Percentiles rank a stretch among this genome's conserved stretches.
These are phyloP conservation scores for Agrenia bidenticulata DNA, from an alignment of 2,888 invertebrate genomes.

Conservation along the genomic window DNA sequence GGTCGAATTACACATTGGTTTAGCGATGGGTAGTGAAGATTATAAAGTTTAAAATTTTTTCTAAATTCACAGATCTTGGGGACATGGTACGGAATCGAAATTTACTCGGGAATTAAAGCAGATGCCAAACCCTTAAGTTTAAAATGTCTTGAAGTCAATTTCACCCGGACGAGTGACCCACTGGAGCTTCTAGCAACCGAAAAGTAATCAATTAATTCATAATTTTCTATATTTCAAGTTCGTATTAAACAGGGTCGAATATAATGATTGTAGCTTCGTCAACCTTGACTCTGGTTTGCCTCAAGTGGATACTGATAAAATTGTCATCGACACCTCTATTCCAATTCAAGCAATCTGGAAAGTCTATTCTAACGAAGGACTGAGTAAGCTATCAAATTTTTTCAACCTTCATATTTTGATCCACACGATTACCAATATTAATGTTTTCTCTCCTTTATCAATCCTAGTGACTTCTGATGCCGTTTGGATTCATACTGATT, in stretches of 20 bases:
- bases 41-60: neutral
- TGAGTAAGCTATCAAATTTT: neutral
- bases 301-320: neutral
- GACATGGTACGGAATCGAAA: neutral
- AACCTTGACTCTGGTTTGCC: neutral
- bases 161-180: neutral
- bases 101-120: neutral
- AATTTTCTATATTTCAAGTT: neutral
- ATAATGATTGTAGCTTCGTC: neutral
- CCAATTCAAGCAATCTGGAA: neutral
- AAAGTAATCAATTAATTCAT: neutral
- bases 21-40: neutral
- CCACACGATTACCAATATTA: neutral
- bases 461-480: neutral
- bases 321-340: neutral
- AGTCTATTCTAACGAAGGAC: neutral
- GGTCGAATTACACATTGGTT: neutral
- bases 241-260: neutral
- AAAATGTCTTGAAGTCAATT: neutral
- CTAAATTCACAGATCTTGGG: neutral
- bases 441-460: neutral
- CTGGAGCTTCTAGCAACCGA: neutral
- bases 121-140: neutral
- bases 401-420: neutral
- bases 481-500: neutral